These are phyloP conservation scores for Brenthis ino DNA, from an alignment of 2,888 invertebrate species.

Conservation along the genomic window DNA sequence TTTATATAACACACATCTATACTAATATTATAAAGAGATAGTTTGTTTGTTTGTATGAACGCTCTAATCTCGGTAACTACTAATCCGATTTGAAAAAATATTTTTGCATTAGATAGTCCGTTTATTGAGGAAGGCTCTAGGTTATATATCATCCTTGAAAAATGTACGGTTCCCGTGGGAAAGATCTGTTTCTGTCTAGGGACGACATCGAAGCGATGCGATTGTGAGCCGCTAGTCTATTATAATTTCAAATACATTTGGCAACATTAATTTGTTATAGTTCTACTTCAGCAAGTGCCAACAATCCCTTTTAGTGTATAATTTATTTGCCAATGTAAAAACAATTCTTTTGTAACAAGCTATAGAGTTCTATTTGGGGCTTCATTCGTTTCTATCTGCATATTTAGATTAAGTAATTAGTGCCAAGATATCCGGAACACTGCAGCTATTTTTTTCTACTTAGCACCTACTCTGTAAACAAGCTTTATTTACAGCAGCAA, in stretches of 20 bases:
- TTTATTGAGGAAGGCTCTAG: too few relatives aligned
- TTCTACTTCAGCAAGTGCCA: slow-evolving; percentile 3
- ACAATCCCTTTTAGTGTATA: slow-evolving; percentile 7
- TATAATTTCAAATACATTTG: slow-evolving; percentile 19
- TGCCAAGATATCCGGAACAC: slow-evolving; percentile 26
- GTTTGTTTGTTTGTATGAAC: too few relatives aligned
- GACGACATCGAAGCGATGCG: too few relatives aligned
- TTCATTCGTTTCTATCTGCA: not conserved
- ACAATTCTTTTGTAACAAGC: not conserved
- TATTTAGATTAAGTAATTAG: slow-evolving; percentile 16
- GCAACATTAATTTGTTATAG: slow-evolving; percentile 17
- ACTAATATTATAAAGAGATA: too few relatives aligned
- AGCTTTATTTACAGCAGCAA: slow-evolving; percentile 22
- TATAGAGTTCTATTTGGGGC: slow-evolving; percentile 8
- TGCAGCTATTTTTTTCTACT: slow-evolving; percentile 28
- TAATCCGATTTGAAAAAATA: too few relatives aligned
- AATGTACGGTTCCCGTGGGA: too few relatives aligned
- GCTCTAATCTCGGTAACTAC: too few relatives aligned
- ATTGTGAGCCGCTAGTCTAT: too few relatives aligned
- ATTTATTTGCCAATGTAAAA: slow-evolving; percentile 4
- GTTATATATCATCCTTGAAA: too few relatives aligned
- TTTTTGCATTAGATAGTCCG: too few relatives aligned
- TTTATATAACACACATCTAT: too few relatives aligned
- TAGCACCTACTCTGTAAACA: slow-evolving; percentile 16
- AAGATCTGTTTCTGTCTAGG: too few relatives aligned